phyloP scores from a whole-genome alignment of 2,113 vertebrate genomes.

The Mus spicilegus region DNA sequence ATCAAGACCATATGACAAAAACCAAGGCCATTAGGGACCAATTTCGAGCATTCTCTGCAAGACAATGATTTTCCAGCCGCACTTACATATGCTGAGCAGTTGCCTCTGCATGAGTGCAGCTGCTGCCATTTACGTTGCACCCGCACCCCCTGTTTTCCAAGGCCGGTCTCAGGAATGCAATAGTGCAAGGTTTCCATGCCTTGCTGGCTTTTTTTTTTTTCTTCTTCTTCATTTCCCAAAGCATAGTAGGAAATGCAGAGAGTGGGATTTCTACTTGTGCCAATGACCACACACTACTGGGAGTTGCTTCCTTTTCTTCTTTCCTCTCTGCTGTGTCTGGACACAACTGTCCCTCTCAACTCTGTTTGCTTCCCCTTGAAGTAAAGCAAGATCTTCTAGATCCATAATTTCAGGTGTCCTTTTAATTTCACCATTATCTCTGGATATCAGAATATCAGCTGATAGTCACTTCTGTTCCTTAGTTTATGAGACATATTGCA shows the following conservation, averaged over 20 bases:
- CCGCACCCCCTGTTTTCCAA: conserved; percentile 67
- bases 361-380: conserved; percentile 32
- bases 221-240: conserved; percentile 63
- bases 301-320: conserved; percentile 43
- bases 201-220: conserved; percentile 64
- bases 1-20: conserved; percentile 96
- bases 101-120: conserved; percentile 91
- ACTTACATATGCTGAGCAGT: conserved; percentile 94
- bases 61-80: conserved; percentile 94
- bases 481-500: conserved; percentile 31
- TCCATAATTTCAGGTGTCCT: conserved; percentile 72
- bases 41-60: conserved; percentile 94
- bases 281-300: not conserved
- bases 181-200: conserved; percentile 82
- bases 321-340: conserved; percentile 7
- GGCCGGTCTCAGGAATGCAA: conserved; percentile 80
- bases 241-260: conserved; percentile 50
- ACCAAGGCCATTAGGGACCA: conserved; percentile 94
- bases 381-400: conserved; percentile 55
- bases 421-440: conserved; percentile 56
- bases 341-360: not conserved
- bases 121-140: conserved; percentile 88
- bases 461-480: conserved; percentile 55
- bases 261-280: conserved; percentile 7
- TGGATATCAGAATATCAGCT: conserved; percentile 46